A percentile compares a stretch with the other conserved stretches of the same genome.
Evolutionary conservation across 1,140 invertebrate genomes (phyloP).

Genomic region (Pseudomyrmex cubaensis): DNA sequence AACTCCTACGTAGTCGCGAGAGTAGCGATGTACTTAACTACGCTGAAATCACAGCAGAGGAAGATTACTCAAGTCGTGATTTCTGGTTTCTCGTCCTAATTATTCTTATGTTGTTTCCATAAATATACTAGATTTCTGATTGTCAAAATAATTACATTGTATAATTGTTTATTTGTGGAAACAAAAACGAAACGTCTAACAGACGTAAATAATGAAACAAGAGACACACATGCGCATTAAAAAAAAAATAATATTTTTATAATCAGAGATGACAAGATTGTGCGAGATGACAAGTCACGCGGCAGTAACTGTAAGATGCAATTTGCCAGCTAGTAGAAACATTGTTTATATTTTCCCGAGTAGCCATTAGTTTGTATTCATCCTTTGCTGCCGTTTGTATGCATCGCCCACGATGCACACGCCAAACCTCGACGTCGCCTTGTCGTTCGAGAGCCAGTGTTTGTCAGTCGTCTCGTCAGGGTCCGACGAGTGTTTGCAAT

Average conservation of each 20-base stretch:
- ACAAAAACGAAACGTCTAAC: neutral
- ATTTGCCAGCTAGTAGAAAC: neutral
- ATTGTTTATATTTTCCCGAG: constrained; percentile 35
- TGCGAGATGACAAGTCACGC: neutral
- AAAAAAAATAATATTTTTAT: constrained; percentile 1
- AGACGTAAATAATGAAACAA: neutral
- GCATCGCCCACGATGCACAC: neutral
- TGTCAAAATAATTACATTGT: neutral
- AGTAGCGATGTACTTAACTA: constrained; percentile 59
- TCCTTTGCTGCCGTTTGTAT: neutral
- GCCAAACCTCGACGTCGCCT: constrained; percentile 57
- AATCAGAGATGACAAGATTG: neutral
- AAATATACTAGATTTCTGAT: neutral
- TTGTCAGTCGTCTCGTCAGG: constrained; percentile 65
- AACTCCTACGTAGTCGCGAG: constrained; percentile 61
- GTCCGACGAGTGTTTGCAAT: constrained; percentile 63
- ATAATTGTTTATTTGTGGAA: too few relatives aligned
- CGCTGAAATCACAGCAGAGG: constrained; percentile 10
- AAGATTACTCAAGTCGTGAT: constrained; percentile 26
- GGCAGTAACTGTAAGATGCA: neutral
- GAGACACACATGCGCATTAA: neutral
- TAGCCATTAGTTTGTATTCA: constrained; percentile 26
- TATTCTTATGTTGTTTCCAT: constrained; percentile 2
- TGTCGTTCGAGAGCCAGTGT: constrained; percentile 59
- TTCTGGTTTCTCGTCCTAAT: neutral